These are phyloP conservation scores for Xenopus tropicalis DNA, from an alignment of 2,113 vertebrate species.

Conservation along the genomic window DNA sequence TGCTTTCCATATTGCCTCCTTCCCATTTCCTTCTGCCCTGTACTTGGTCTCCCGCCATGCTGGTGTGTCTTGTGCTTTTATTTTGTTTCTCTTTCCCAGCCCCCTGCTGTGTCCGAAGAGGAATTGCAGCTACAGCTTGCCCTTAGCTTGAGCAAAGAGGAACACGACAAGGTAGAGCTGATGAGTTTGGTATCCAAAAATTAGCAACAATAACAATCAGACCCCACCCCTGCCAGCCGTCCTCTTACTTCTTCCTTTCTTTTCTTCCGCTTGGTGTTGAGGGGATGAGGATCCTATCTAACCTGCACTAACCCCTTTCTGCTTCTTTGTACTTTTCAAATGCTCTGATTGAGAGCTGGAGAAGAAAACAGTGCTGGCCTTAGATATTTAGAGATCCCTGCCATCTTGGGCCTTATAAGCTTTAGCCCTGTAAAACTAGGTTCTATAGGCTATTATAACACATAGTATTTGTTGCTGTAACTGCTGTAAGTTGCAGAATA, in stretches of 20 bases:
- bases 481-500: too few species aligned
- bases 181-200: conserved; percentile 21
- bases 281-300: neutral
- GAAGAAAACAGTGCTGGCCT: conserved; percentile 1
- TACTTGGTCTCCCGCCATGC: neutral
- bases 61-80: conserved; percentile 47
- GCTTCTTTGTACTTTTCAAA: conserved; percentile 5
- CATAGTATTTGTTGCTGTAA: too few species aligned
- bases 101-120: conserved; percentile 74
- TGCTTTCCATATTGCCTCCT: conserved; percentile 4
- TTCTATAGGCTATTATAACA: too few species aligned
- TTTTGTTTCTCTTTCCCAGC: conserved; percentile 61
- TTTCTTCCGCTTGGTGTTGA: neutral
- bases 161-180: conserved; percentile 79
- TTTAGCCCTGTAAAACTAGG: neutral
- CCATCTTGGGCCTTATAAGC: neutral
- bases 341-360: conserved; percentile 7
- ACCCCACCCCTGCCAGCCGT: neutral
- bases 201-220: conserved; percentile 5
- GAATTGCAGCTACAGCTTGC: conserved; percentile 82
- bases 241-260: neutral
- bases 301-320: conserved; percentile 16
- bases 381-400: neutral
- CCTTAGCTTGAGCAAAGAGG: conserved; percentile 86
- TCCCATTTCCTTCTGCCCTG: neutral